phyloP scores from a whole-genome alignment of 92 coral and sea anemone species.

The Zoanthus solanderi region DNA sequence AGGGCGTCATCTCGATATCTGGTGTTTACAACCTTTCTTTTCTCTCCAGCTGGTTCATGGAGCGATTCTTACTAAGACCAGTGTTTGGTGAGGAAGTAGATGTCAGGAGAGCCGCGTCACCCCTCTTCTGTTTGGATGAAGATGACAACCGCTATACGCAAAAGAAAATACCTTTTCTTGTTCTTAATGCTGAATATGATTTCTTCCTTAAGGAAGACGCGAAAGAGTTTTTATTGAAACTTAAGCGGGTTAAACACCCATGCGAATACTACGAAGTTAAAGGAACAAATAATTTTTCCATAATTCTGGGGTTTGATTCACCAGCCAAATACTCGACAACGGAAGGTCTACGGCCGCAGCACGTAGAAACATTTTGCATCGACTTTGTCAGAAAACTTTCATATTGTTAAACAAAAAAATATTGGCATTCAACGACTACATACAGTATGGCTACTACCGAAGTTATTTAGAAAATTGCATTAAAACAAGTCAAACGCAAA shows the following conservation, averaged over 20 bases:
- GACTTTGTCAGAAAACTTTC: slow-evolving; percentile 1
- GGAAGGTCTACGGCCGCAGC: not conserved
- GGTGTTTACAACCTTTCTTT: slow-evolving; percentile 66
- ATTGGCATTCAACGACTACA: no score
- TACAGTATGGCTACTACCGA: no score
- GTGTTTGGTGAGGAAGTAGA: slow-evolving; percentile 61
- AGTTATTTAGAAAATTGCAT: not conserved
- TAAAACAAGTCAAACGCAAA: not conserved
- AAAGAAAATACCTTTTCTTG: slow-evolving; percentile 57
- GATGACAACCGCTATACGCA: not conserved
- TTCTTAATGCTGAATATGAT: slow-evolving; percentile 66
- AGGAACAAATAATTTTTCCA: slow-evolving; percentile 61
- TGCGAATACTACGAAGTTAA: slow-evolving; percentile 47
- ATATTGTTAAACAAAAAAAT: not conserved
- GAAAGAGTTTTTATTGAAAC: slow-evolving; percentile 41
- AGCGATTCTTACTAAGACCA: slow-evolving; percentile 53
- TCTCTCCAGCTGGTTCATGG: slow-evolving; percentile 58
- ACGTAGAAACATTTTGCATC: slow-evolving; percentile 2
- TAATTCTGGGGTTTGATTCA: slow-evolving; percentile 50
- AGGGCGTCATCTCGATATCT: slow-evolving; percentile 74
- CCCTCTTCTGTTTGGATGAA: slow-evolving; percentile 45
- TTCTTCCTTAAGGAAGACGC: slow-evolving; percentile 61
- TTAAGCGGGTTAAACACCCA: slow-evolving; percentile 8
- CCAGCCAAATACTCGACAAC: not conserved
- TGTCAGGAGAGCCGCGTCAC: slow-evolving; percentile 61